These are phyloP conservation scores for Theristicus caerulescens DNA, from an alignment of 2,113 vertebrate species.

Conservation along the genomic window DNA sequence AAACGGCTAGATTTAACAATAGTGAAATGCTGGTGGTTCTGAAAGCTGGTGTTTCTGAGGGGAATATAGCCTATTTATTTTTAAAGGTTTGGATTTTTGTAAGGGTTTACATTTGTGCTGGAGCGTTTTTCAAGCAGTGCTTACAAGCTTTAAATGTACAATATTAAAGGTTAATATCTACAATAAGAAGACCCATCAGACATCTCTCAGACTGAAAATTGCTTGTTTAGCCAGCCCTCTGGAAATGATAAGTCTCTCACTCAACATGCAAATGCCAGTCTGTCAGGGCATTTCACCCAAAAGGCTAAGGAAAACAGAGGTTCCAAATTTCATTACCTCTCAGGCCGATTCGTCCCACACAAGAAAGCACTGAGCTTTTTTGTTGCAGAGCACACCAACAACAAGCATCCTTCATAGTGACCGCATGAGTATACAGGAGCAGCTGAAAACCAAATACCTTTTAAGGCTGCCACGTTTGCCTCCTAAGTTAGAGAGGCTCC, in stretches of 20 bases:
- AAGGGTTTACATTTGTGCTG: slow-evolving; percentile 34
- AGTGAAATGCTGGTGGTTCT: slow-evolving; percentile 12
- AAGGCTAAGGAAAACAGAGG: not conserved
- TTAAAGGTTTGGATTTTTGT: slow-evolving; percentile 24
- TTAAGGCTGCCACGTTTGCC: not conserved
- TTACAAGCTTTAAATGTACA: slow-evolving; percentile 40
- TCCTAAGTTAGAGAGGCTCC: not conserved
- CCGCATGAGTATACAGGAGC: not conserved
- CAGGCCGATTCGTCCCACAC: rapidly evolving
- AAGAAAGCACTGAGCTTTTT: not conserved
- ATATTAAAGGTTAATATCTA: slow-evolving; percentile 59
- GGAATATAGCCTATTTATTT: slow-evolving; percentile 41
- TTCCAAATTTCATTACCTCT: not conserved
- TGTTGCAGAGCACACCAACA: not conserved
- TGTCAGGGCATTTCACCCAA: not conserved
- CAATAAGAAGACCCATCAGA: not conserved
- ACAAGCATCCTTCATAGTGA: not conserved
- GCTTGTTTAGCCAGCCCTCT: not conserved
- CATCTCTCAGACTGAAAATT: not conserved
- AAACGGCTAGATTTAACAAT: not conserved
- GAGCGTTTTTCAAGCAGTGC: slow-evolving; percentile 19
- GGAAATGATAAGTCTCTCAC: not conserved
- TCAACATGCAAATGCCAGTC: not conserved
- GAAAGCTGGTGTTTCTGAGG: not conserved
- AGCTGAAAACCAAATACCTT: not conserved